phyloP scores from a whole-genome alignment of 2,113 vertebrate species.

The Rissa tridactyla region DNA sequence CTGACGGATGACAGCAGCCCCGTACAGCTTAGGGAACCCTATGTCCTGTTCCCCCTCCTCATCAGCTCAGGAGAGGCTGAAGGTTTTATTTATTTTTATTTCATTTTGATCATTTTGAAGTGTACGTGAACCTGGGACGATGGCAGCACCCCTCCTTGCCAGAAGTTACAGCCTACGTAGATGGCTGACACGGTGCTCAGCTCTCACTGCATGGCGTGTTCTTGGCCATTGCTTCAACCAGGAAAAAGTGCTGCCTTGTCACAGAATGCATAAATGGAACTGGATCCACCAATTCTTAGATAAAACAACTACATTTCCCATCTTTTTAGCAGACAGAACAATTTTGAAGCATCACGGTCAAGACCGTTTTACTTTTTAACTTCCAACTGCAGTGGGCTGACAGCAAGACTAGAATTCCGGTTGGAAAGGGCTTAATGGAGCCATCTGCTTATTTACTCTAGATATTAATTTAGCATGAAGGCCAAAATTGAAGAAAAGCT shows the following conservation, averaged over 20 bases:
- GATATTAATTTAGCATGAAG: background rate
- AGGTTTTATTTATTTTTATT: background rate
- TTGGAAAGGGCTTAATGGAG: background rate
- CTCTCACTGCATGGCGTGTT: fast-evolving
- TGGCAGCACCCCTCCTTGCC: background rate
- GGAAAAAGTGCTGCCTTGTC: background rate
- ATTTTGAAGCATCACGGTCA: background rate
- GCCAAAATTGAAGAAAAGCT: background rate
- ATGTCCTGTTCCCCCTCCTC: background rate
- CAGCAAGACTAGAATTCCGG: background rate
- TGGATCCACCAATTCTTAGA: too few species aligned
- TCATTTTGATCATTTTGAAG: background rate
- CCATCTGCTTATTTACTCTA: slow-evolving; percentile 15
- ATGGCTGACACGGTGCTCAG: background rate
- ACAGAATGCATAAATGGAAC: fast-evolving
- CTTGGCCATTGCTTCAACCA: background rate
- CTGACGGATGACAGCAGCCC: background rate
- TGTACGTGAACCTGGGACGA: fast-evolving
- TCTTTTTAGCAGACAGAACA: background rate
- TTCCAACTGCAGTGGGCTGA: background rate
- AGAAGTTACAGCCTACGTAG: background rate
- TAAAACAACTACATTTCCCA: background rate
- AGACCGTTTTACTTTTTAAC: background rate
- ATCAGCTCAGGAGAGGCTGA: background rate
- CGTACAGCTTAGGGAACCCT: background rate